Base-by-base conservation (phyloP, 1,140 invertebrate genomes). In the Drosophila bocqueti region DNA sequence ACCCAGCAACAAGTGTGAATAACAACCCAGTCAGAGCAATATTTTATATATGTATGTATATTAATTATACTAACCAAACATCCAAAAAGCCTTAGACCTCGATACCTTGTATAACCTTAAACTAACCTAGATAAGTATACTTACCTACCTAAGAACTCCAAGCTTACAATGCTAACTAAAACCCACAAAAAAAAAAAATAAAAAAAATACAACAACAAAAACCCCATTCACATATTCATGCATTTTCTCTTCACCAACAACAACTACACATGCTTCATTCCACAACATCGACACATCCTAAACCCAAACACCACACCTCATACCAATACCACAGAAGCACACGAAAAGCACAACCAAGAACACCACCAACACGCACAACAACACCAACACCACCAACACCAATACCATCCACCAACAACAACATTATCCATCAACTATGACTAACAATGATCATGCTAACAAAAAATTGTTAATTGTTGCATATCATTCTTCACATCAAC, bases 401-500 rank as follows among this genome's bases (percentile, higher is more conserved):
- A 75, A 31, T 40, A 78, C 52, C 60, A 78, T 42, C 43, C 58
- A 67, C 26, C 45, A 57, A 43, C 38, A 65, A 15, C 13, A 82
- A 29, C 38, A 58, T 34, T 62, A 63, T 63, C 15, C 62, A 67
- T 61, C 52, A 73, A 57, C 72, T 93, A 67, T 91, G 78, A 85
- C 77, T 81, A 92, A 84, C 66, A 83, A 77, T 79, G 84, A 87
- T 90, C 76, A 83, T 90, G 85, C 86, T 90, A 85, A 90, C 85
- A 81, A 84, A 85, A 81, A 84, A 85, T 40, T 89, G 87, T 83
- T 92, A 85, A 92, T 92, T 86, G 87, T 91, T 89, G 84, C 91
- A 83, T 91, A 92, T 92, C 84, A 92, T 92, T 83, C 91, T 91
- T 85, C 86, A 91, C 79, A 83, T 86, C 76, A 91, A 91, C 90